phyloP scores from a whole-genome alignment of 2,797 vertebrate species.

The Characodon lateralis region DNA sequence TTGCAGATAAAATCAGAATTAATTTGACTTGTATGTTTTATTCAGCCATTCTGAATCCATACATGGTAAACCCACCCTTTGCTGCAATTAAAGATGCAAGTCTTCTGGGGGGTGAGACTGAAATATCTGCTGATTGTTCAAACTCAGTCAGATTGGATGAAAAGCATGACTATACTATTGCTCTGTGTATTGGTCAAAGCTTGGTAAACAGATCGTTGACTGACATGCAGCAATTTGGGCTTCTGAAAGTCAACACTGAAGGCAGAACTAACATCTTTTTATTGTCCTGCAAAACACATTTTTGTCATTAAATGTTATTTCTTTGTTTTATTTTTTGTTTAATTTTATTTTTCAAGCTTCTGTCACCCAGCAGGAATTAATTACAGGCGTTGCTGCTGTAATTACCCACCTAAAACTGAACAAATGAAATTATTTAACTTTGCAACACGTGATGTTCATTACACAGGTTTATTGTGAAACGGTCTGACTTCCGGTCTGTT shows the following conservation, averaged over 20 bases:
- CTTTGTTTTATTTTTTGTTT: background rate
- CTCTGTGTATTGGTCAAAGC: too few species aligned
- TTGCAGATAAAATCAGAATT: background rate
- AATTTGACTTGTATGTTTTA: background rate
- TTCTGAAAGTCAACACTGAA: background rate
- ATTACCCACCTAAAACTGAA: background rate
- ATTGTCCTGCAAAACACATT: background rate
- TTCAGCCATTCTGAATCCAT: background rate
- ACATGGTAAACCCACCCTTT: background rate
- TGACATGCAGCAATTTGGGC: background rate
- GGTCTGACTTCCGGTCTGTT: conserved; percentile 7
- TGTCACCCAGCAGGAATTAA: background rate
- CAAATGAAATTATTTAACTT: background rate
- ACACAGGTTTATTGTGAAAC: conserved; percentile 44
- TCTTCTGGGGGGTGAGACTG: background rate
- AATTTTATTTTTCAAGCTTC: background rate
- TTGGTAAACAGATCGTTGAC: background rate
- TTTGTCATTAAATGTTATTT: background rate
- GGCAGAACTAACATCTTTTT: background rate
- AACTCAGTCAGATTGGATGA: too few species aligned
- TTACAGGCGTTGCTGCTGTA: background rate
- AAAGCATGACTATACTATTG: too few species aligned
- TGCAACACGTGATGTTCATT: background rate
- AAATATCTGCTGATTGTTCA: too few species aligned
- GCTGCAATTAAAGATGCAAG: background rate